These are phyloP conservation scores for Chloropsis hardwickii DNA, from an alignment of 2,113 vertebrate genomes.

Conservation along the genomic window DNA sequence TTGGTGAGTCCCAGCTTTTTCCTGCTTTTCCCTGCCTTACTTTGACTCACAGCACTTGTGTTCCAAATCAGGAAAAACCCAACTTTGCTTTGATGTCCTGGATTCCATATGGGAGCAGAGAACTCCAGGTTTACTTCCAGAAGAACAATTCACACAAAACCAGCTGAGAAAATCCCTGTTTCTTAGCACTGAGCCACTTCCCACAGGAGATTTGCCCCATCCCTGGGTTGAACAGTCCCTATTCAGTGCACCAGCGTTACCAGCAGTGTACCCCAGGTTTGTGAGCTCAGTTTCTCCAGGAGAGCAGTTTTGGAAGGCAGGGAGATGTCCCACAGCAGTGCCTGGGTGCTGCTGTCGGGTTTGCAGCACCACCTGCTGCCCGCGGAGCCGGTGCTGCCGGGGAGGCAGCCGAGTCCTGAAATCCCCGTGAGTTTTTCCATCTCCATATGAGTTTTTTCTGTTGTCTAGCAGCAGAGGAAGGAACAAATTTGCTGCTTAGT, in stretches of 20 bases:
- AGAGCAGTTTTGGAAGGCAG: background rate
- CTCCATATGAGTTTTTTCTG: fast-evolving
- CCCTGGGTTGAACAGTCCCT: fast-evolving
- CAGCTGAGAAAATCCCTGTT: background rate
- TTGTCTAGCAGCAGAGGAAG: background rate
- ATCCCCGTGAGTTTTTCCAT: background rate
- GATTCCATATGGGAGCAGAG: fast-evolving
- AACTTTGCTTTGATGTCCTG: background rate
- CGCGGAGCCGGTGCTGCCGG: background rate
- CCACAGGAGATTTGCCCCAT: background rate
- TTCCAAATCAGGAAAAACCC: background rate
- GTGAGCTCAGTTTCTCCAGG: background rate
- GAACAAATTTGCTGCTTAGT: background rate
- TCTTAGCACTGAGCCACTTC: background rate
- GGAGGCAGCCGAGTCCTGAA: background rate
- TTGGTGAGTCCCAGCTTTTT: background rate
- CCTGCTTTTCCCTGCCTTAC: background rate
- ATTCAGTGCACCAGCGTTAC: fast-evolving
- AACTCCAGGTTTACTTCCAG: background rate
- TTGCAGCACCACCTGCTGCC: slow-evolving; percentile 45
- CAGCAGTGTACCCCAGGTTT: background rate
- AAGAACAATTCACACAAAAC: background rate
- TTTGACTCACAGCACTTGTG: background rate
- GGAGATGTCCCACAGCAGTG: fast-evolving
- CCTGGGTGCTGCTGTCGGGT: background rate